These are phyloP conservation scores for Phortica variegata DNA, from an alignment of 1,140 invertebrate genomes.

Conservation along the genomic window DNA sequence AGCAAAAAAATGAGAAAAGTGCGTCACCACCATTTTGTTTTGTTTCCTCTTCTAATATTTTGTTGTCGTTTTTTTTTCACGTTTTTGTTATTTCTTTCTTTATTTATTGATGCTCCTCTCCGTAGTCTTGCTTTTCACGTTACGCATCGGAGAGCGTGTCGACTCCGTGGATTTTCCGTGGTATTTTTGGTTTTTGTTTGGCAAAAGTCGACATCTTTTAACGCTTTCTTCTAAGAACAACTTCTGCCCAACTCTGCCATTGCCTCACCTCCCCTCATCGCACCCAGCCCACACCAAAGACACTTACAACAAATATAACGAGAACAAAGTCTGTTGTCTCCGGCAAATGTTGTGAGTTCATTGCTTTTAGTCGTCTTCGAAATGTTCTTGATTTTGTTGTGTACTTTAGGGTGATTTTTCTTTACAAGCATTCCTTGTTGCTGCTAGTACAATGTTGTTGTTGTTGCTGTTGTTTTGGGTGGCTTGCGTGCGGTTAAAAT, in stretches of 20 bases:
- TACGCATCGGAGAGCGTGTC: constrained; percentile 2
- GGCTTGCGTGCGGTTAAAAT: too few relatives aligned
- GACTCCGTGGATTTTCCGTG: background rate
- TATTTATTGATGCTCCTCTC: constrained; percentile 51
- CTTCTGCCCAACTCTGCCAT: constrained; percentile 5
- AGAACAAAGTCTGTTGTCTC: constrained; percentile 9
- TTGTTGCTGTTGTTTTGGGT: constrained; percentile 9
- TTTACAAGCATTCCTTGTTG: too few relatives aligned
- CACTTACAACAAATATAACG: too few relatives aligned
- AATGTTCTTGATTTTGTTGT: constrained; percentile 35
- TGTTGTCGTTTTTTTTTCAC: too few relatives aligned
- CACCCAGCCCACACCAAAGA: constrained; percentile 16
- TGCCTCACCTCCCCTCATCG: background rate
- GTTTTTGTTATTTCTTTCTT: too few relatives aligned
- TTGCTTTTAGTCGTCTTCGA: constrained; percentile 18
- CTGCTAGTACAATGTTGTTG: background rate
- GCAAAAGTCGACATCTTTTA: too few relatives aligned
- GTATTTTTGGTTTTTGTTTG: constrained; percentile 2
- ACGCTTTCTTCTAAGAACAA: too few relatives aligned
- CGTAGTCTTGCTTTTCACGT: too few relatives aligned
- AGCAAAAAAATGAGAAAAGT: too few relatives aligned
- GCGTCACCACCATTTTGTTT: constrained; percentile 44
- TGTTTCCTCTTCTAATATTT: too few relatives aligned
- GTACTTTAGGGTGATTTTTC: constrained; percentile 35
- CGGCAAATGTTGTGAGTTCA: constrained; percentile 27